Evolutionary conservation across 1,140 invertebrate genomes (phyloP).

Genomic region (Heliconius congener): DNA sequence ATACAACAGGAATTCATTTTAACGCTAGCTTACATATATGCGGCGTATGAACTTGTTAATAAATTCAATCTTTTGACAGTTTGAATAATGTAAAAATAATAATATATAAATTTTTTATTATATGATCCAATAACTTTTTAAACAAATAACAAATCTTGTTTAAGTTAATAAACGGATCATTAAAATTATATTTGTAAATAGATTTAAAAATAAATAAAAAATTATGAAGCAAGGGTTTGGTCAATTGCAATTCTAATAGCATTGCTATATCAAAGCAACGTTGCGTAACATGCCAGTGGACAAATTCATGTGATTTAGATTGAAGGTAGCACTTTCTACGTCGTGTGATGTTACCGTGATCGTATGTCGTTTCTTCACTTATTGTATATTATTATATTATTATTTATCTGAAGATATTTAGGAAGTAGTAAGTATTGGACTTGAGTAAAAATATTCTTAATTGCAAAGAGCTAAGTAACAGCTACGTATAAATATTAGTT

Average conservation of each 20-base stretch:
- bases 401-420: no score
- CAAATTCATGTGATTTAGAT: slow-evolving; percentile 36
- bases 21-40: slow-evolving; percentile 12
- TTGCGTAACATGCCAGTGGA: slow-evolving; percentile 31
- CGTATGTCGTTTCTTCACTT: slow-evolving; percentile 1
- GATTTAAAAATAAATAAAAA: no score
- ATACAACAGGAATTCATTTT: slow-evolving; percentile 22
- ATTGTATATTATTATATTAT: not conserved
- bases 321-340: slow-evolving; percentile 40
- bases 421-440: no score
- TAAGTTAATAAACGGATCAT: not conserved
- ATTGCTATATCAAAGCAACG: no score
- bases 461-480: no score
- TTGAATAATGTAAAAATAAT: not conserved
- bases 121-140: not conserved
- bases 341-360: slow-evolving; percentile 43
- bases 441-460: no score
- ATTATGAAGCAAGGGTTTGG: no score
- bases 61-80: not conserved
- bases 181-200: no score
- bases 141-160: not conserved
- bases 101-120: not conserved
- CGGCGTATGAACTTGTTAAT: slow-evolving; percentile 28
- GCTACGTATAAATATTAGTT: no score
- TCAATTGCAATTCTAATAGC: not conserved